Evolutionary conservation across 2,797 vertebrate species (phyloP), one percentile per base, ranked within the genome.

Genomic region (Macroramphosus scolopax): DNA sequence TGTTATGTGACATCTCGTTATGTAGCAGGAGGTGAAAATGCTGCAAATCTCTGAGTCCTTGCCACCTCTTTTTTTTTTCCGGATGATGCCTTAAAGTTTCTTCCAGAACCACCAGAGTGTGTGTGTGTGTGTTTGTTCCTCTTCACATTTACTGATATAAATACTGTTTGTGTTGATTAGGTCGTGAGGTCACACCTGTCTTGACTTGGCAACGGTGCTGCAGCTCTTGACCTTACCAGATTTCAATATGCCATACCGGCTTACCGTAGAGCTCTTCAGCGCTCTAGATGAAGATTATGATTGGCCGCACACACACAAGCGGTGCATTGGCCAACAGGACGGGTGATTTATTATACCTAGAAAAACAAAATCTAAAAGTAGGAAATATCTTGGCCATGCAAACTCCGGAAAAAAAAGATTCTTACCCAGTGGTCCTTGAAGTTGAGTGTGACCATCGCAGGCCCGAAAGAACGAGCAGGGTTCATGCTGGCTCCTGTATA

Each of bases 401-500:
- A 37, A 58, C 43, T 8, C 3, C 20, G 6, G 20, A 22, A 22
- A 3, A 3, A 22, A 22, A 22, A 22, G n/a, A n/a, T n/a, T 70
- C 85, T 93, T 92, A 98, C 96, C 96, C 96, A 98, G 63, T 98
- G 96, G 72, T 92, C 83, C 74, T 92, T 87, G 77, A 95, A 98
- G 58, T 83, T 94, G 22, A 92, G 88, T 56, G 89, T 96, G 77
- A 98, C 87, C 58, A 98, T 77, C 6, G 95, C 95, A 55, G 96
- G 95, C 57, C 94, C 96, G 34, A 98, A 94, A 1, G 96, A 97
- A 68, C 96, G 87, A 37, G 96, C 96, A 5, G 96, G 96, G 52
- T 98, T 98, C 96, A 98, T 98, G 69, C 94, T 96, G 78, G 95
- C 93, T 61, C 96, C 95, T 0, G 95, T 98, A 41, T 92, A 98